Evolutionary conservation across 2,113 vertebrate species (phyloP).

Genomic region (Hippolais icterina): DNA sequence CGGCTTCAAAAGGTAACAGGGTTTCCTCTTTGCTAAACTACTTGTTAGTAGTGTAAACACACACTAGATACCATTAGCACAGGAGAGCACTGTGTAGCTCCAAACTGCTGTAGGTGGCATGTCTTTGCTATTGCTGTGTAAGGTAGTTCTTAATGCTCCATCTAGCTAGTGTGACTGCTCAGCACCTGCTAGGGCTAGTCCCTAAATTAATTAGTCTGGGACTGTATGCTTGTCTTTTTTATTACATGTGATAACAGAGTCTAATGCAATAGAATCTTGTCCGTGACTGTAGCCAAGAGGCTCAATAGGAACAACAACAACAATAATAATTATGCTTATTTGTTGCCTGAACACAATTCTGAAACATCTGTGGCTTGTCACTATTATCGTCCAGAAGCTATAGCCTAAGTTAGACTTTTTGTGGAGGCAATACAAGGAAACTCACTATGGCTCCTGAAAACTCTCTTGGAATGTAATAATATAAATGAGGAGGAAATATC

Average conservation of each 20-base stretch:
- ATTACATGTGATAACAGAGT: background rate
- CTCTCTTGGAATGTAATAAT: slow-evolving; percentile 39
- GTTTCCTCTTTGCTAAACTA: background rate
- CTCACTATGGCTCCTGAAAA: slow-evolving; percentile 30
- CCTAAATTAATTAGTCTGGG: background rate
- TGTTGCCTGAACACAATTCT: slow-evolving; percentile 27
- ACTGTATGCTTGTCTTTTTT: background rate
- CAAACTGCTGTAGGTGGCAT: background rate
- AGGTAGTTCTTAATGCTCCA: background rate
- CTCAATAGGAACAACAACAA: background rate
- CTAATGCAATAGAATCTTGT: background rate
- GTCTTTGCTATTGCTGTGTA: background rate
- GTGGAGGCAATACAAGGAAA: slow-evolving; percentile 12
- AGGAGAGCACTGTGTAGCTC: background rate
- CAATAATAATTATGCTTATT: background rate
- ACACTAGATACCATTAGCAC: background rate
- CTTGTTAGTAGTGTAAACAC: background rate
- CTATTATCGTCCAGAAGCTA: background rate
- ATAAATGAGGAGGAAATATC: slow-evolving; percentile 51
- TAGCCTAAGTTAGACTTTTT: background rate
- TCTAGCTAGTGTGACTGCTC: background rate
- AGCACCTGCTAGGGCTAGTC: background rate
- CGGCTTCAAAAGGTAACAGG: background rate
- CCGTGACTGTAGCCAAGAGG: background rate
- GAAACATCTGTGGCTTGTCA: slow-evolving; percentile 32